phyloP scores from a whole-genome alignment of 2,888 invertebrate species.

The Archaeoteleia sp. region DNA sequence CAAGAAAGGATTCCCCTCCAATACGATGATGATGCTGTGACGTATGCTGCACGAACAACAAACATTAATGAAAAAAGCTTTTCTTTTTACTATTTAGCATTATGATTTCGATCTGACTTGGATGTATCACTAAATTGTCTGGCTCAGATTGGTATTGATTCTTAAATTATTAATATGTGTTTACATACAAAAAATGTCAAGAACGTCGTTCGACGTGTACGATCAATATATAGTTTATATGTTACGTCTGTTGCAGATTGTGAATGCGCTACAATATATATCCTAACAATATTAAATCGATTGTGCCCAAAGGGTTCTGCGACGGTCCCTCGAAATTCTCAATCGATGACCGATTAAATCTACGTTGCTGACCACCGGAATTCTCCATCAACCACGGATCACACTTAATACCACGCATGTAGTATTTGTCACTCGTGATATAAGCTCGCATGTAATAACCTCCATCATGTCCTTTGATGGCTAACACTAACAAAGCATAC shows the following conservation, averaged over 20 bases:
- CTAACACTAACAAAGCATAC: constrained; percentile 35
- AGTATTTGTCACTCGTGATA: constrained; percentile 37
- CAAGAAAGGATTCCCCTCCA: too few species aligned
- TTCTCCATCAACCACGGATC: constrained; percentile 43
- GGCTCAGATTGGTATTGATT: too few species aligned
- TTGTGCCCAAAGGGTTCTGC: constrained; percentile 22
- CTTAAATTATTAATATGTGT: too few species aligned
- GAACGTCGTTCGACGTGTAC: too few species aligned
- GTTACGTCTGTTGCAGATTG: constrained; percentile 4
- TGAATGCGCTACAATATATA: constrained; percentile 9
- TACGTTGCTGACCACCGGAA: constrained; percentile 26
- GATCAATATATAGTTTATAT: too few species aligned
- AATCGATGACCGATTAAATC: constrained; percentile 43
- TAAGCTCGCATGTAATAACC: constrained; percentile 38
- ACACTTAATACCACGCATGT: constrained; percentile 34
- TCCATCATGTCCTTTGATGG: constrained; percentile 28
- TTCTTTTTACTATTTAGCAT: too few species aligned
- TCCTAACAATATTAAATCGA: constrained; percentile 14
- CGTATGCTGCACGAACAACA: too few species aligned
- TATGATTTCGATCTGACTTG: too few species aligned
- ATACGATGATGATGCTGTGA: too few species aligned
- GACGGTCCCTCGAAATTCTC: constrained; percentile 31
- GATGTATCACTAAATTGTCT: too few species aligned
- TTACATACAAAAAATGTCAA: too few species aligned
- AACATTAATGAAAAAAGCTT: too few species aligned